Evolutionary conservation across 2,113 vertebrate genomes (phyloP).

Genomic region (Serinus canaria): DNA sequence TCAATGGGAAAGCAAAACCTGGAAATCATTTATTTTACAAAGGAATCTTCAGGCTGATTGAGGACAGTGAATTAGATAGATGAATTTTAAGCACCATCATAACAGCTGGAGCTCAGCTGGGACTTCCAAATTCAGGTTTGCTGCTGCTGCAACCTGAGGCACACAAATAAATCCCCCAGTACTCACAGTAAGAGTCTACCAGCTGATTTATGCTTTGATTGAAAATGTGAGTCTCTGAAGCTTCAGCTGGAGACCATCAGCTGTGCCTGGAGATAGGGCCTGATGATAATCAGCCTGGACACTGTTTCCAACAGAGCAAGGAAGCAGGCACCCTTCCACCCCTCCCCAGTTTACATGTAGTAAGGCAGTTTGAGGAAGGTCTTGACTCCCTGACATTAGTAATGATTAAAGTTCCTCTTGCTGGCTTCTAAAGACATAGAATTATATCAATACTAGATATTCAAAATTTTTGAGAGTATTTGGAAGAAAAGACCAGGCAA

Average conservation of each 20-base stretch:
- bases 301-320: background rate
- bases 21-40: constrained; percentile 44
- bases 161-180: constrained; percentile 22
- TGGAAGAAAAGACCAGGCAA: background rate
- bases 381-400: background rate
- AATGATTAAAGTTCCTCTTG: background rate
- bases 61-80: constrained; percentile 9
- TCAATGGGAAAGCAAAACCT: constrained; percentile 33
- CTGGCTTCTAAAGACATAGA: background rate
- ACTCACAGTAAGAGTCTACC: background rate
- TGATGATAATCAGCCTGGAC: background rate
- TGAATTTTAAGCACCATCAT: background rate
- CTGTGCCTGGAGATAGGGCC: background rate
- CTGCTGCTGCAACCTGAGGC: background rate
- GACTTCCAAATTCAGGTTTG: constrained; percentile 16
- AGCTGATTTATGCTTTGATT: constrained; percentile 1
- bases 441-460: background rate
- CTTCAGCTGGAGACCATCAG: background rate
- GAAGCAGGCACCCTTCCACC: background rate
- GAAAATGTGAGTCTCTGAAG: background rate
- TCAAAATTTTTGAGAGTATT: background rate
- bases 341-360: background rate
- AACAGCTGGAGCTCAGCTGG: background rate
- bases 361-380: background rate
- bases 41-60: constrained; percentile 3